Evolutionary conservation across 2,113 vertebrate genomes (phyloP), one percentile per base, ranked within the genome.

Genomic region (Hemichromis elongatus): DNA sequence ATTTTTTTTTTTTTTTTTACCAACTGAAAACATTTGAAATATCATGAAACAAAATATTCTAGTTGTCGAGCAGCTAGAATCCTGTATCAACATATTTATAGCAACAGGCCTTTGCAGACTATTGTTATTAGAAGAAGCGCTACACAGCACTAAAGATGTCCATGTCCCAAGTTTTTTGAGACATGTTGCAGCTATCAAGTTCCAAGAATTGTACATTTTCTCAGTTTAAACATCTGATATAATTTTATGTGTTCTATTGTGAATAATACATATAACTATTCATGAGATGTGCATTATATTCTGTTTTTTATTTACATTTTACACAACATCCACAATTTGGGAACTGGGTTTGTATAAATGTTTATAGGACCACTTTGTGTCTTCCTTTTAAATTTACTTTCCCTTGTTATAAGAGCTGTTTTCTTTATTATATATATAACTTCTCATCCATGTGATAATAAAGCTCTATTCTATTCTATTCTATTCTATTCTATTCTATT

Each of bases 91-190:
- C 11, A 10, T 66, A 66, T 66, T 21, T 37, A 21, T 40, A 66
- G 19, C 1, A 37, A 40, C 33, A 37, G 21, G 61, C 4, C 61
- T 66, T 40, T 40, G 10, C 37, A 40, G 33, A 63, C 61, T 40
- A 19, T 21, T 66, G 61, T 68, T 68, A 42, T 42, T 7, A 61
- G 57, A 42, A 24, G 0, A 68, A 42, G 37, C 2, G 0, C n/a
- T 68, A 68, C n/a, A 68, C n/a, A 0, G n/a, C n/a, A 42, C 35
- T 24, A 9, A 68, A 68, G 14, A 68, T 42, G 7, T 16, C 24
- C 12, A 1, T 42, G 13, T 66, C 12, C 61, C 61, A 66, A 7
- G 10, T 61, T 61, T 61, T 61, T n/a, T n/a, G 57, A 63, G 30
- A 42, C 35, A 21, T 68, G 35, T 24, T 16, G n/a, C n/a, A 42